A percentile compares a stretch with the other conserved stretches of the same genome.
phyloP scores from a whole-genome alignment of 2,888 invertebrate species.

The Agapostemon virescens region DNA sequence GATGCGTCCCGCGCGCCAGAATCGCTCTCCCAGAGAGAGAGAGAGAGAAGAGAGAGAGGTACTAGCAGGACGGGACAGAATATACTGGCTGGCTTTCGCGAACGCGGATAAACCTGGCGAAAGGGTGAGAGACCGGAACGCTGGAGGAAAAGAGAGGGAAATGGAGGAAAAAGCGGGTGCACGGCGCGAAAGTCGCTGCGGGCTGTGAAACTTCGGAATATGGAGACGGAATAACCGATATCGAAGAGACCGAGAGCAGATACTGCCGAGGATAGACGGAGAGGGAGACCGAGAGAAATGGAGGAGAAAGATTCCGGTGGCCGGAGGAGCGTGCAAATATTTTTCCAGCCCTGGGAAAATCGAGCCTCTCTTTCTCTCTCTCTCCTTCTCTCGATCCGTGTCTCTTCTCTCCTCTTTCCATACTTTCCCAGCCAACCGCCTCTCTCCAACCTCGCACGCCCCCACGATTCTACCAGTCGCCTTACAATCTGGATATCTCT shows the following conservation, averaged over 20 bases:
- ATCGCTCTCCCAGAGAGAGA: slow-evolving; percentile 7
- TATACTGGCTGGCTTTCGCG: slow-evolving; percentile 15
- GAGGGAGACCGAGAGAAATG: neutral
- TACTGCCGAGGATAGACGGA: slow-evolving; percentile 7
- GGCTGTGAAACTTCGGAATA: slow-evolving; percentile 63
- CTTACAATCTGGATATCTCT: slow-evolving; percentile 52
- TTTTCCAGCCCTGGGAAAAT: slow-evolving; percentile 65
- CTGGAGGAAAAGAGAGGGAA: slow-evolving; percentile 3
- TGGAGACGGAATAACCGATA: slow-evolving; percentile 64
- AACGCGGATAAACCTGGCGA: slow-evolving; percentile 4
- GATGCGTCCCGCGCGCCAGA: slow-evolving; percentile 44
- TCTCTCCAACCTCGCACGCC: slow-evolving; percentile 1
- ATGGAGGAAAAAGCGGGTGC: slow-evolving; percentile 30
- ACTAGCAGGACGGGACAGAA: neutral
- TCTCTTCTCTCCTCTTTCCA: slow-evolving; percentile 17
- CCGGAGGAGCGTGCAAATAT: slow-evolving; percentile 65
- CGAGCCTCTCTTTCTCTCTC: slow-evolving; percentile 29
- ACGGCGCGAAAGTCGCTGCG: slow-evolving; percentile 63
- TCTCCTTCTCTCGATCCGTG: neutral
- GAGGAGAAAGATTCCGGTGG: slow-evolving; percentile 21
- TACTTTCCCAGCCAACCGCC: slow-evolving; percentile 10
- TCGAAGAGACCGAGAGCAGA: slow-evolving; percentile 41
- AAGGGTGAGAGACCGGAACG: neutral
- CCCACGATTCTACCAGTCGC: slow-evolving; percentile 3
- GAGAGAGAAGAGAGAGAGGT: neutral